Evolutionary conservation across 2,888 invertebrate genomes (phyloP).

Genomic region (Brenthis hecate): DNA sequence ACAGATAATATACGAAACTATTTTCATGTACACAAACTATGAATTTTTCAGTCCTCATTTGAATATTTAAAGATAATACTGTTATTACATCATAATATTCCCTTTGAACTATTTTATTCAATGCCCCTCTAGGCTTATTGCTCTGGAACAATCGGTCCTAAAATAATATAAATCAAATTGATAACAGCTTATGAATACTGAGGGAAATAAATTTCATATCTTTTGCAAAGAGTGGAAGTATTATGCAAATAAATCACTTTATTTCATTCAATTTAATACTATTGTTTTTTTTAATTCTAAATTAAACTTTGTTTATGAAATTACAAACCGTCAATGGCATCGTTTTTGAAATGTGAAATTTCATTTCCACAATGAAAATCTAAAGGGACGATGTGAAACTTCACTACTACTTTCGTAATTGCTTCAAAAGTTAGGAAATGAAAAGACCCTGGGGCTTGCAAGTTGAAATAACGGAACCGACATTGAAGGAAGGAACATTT

Average conservation of each 20-base stretch:
- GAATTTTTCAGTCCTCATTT: neutral
- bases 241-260: conserved; percentile 5
- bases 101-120: conserved; percentile 22
- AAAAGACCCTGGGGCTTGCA: conserved; percentile 56
- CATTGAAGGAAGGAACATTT: conserved; percentile 37
- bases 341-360: conserved; percentile 61
- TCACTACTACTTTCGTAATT: conserved; percentile 73
- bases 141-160: conserved; percentile 53
- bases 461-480: conserved; percentile 58
- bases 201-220: conserved; percentile 46
- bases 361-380: conserved; percentile 62
- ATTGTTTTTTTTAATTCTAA: neutral
- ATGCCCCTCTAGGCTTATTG: conserved; percentile 22
- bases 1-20: too few species aligned
- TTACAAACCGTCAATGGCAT: conserved; percentile 39
- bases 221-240: neutral
- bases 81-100: conserved; percentile 19
- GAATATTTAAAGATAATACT: conserved; percentile 27
- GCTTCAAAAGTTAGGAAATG: conserved; percentile 66
- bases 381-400: conserved; percentile 63
- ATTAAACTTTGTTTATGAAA: conserved; percentile 15
- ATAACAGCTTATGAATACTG: conserved; percentile 50
- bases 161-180: conserved; percentile 58
- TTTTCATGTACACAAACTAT: neutral
- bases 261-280: neutral